Base-by-base conservation (phyloP, 2,888 invertebrate species). In the Ligdia adustata region DNA sequence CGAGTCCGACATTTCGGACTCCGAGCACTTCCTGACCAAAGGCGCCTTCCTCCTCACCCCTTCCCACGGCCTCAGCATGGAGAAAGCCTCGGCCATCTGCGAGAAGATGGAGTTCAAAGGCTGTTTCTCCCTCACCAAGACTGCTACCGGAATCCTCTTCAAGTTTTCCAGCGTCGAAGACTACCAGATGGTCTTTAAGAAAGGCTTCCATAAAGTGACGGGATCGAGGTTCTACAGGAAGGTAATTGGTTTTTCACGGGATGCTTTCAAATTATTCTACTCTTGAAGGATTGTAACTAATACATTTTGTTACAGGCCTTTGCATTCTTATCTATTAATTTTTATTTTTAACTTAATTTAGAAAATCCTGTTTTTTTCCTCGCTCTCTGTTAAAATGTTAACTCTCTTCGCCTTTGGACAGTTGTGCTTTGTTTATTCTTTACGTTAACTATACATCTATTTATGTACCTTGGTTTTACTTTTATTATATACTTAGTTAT, bases 91-190 rank as follows among this genome's bases (percentile, higher is more conserved):
- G 27, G 91, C 94, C 64, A 95, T 96, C 71, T 96, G 96, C 87
- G 96, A 96, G 91, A 96, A 96, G 81, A 95, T 96, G 93, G 95
- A 94, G 86, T 96, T 96, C 86, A 94, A 95, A 68, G 96, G 96
- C 40, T 95, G 95, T 69, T 96, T 96, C 88, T 95, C 95, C 62
- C 91, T 96, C 64, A 96, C 96, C 56, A 96, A 96, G 91, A 96
- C 96, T 0, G 96, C 96, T 37, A 96, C 96, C 29, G 96, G 96
- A 45, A 96, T 96, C 70, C 92, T 96, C 55, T 96, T 96, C 91
- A 96, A 96, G 85, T 96, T 96, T 86, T 95, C 95, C 64, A 94
- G 94, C 81, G 95, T 95, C 58, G 96, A 96, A 62, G 96, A 96
- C 78, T 96, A 95, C 82, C 95, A 95, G 82, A 94, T 95, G 76